Evolutionary conservation across 1,140 invertebrate species (phyloP), one percentile per base, ranked within the genome.

Genomic region (Micrasema longulum): DNA sequence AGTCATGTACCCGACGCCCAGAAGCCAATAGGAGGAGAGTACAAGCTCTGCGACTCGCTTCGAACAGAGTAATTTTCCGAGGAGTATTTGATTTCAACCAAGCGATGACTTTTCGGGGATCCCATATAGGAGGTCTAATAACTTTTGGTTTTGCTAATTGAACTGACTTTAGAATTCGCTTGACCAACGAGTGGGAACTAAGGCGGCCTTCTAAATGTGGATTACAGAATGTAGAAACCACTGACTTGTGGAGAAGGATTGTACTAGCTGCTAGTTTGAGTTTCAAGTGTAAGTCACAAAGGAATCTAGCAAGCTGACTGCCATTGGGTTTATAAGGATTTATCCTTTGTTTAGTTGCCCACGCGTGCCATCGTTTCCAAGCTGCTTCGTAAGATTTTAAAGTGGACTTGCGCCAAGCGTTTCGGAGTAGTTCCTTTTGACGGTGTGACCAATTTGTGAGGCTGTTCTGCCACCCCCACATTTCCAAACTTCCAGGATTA

Each of bases 1-100:
- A 55, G 47, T 80, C 79, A 38, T 80, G 78, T 35, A 80, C 66
- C 9, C 76, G 45, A 43, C 78, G 65, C 31, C 77, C 78, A 1
- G 77, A 79, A 6, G 68, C 69, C 20, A 79, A 53, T 6, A 80
- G 47, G 38, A 80, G 71, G 18, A 80, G 45, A 1, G 73, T 47
- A 64, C 78, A 77, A 12, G 70, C 71, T 12, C 66, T 70, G 67
- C 72, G 69, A 1, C 77, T 79, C 16, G 77, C 35, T 52, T 79
- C 23, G 65, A 48, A 76, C 1, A 76, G 38, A 63, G 36, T 77
- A 62, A 45, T 47, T 22, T 38, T 14, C 55, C 74, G 38, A 14
- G 38, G n/a, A 10, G 4, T 53, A 10, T 55, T 26, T 16, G 5
- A 10, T 23, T 10, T 69, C 12, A 75, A 47, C 22, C 7, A 50